Conservation (phyloP, 2,888 invertebrate genomes). For the Chamaedrilus cognettii region DNA sequence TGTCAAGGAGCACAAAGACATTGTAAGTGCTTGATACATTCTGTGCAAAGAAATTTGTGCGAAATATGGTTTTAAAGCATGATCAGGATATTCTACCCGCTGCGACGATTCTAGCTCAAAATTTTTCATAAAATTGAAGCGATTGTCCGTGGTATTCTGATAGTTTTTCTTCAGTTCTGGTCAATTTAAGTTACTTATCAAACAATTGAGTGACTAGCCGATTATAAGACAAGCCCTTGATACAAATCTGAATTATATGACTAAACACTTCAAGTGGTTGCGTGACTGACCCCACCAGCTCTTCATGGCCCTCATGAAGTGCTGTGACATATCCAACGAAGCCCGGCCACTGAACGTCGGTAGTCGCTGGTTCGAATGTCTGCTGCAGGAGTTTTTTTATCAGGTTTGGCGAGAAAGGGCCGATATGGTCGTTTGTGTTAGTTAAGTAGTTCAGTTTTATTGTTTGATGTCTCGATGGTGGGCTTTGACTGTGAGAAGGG, state of each 20-base stretch:
- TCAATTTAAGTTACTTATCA: background rate
- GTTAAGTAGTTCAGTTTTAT: background rate
- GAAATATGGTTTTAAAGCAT: too few species aligned
- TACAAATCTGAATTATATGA: too few species aligned
- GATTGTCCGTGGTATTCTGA: too few species aligned
- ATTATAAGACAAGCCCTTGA: too few species aligned
- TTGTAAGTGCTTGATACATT: slow-evolving; percentile 6
- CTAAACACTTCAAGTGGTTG: background rate
- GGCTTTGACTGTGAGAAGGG: slow-evolving; percentile 2
- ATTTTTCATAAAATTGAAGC: too few species aligned
- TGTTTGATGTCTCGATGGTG: background rate
- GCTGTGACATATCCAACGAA: slow-evolving; percentile 83
- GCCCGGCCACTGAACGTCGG: slow-evolving; percentile 81
- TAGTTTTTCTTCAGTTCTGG: too few species aligned
- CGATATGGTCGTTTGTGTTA: background rate
- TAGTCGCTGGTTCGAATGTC: slow-evolving; percentile 78
- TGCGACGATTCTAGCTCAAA: too few species aligned
- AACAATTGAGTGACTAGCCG: too few species aligned
- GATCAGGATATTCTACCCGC: too few species aligned
- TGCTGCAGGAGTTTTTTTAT: slow-evolving; percentile 65
- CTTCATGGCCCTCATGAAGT: slow-evolving; percentile 72
- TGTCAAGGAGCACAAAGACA: slow-evolving; percentile 45
- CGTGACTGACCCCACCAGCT: slow-evolving; percentile 40
- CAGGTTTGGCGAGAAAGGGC: slow-evolving; percentile 42
- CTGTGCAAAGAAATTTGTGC: too few species aligned